Conservation (phyloP, 1,140 invertebrate genomes). For the Dufourea novaeangliae region DNA sequence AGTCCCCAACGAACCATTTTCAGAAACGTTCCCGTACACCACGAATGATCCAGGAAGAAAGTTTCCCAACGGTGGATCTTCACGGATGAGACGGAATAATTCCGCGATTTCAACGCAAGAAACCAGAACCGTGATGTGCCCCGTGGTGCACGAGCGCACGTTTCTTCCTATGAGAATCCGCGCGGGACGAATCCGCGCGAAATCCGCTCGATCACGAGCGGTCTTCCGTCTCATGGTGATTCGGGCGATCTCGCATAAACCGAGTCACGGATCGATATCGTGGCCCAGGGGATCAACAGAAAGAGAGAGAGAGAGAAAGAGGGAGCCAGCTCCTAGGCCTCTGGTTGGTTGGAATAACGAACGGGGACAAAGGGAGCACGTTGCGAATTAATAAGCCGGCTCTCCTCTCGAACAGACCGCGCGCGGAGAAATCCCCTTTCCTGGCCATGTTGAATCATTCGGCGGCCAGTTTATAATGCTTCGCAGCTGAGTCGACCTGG, state of each 20-base stretch:
- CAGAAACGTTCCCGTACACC: background rate
- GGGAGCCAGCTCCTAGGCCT: background rate
- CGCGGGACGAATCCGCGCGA: slow-evolving; percentile 61
- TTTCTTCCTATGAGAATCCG: slow-evolving; percentile 52
- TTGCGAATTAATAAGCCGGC: slow-evolving; percentile 79
- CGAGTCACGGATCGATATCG: slow-evolving; percentile 59
- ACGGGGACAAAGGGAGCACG: slow-evolving; percentile 68
- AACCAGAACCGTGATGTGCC: slow-evolving; percentile 29
- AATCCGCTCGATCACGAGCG: slow-evolving; percentile 69
- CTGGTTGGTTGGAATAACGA: slow-evolving; percentile 1
- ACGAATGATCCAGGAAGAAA: background rate
- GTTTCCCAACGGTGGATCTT: slow-evolving; percentile 1
- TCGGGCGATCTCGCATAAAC: slow-evolving; percentile 57
- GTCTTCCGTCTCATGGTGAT: slow-evolving; percentile 47
- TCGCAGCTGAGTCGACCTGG: slow-evolving; percentile 72
- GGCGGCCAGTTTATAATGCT: slow-evolving; percentile 76
- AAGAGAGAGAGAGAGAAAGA: too few species aligned
- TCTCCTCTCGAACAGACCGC: slow-evolving; percentile 60
- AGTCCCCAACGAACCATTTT: background rate
- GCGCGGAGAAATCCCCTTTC: slow-evolving; percentile 54
- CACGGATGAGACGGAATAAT: background rate
- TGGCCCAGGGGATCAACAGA: slow-evolving; percentile 25
- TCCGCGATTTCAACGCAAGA: background rate
- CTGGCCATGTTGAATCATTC: slow-evolving; percentile 73
- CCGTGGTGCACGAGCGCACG: slow-evolving; percentile 49